A percentile compares a stretch with the other conserved stretches of the same genome.
These are phyloP conservation scores for Felis chaus DNA, from an alignment of 2,113 vertebrate genomes.

Conservation along the genomic window DNA sequence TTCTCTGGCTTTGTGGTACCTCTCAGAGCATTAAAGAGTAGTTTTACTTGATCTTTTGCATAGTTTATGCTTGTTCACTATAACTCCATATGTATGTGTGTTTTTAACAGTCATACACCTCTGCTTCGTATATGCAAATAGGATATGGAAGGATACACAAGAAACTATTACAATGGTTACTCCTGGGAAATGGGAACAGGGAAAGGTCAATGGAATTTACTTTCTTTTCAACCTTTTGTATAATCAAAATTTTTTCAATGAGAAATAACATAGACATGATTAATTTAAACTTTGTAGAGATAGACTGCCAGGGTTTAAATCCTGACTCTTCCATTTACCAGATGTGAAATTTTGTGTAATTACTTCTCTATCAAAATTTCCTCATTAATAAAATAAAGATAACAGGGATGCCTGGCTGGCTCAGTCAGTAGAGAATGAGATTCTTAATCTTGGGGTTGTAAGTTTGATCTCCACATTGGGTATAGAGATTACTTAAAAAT, in stretches of 20 bases:
- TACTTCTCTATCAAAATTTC: neutral
- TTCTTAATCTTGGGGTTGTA: neutral
- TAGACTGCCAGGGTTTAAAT: neutral
- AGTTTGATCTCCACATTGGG: neutral
- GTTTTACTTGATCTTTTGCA: neutral
- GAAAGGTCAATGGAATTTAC: neutral
- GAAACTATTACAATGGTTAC: constrained; percentile 7
- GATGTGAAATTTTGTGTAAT: neutral
- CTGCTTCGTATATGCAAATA: neutral
- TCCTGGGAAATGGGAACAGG: neutral
- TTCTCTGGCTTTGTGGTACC: neutral
- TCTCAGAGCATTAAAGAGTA: constrained; percentile 5
- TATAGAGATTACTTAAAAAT: neutral
- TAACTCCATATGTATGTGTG: neutral
- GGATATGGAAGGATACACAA: neutral
- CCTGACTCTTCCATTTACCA: neutral
- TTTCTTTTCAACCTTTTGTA: neutral
- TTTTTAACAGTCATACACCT: neutral
- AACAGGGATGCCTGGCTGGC: neutral
- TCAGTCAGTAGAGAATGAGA: neutral
- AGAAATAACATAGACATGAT: neutral
- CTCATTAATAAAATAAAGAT: neutral
- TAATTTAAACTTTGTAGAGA: neutral
- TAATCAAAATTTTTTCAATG: neutral
- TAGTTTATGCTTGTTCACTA: neutral